These are phyloP conservation scores for Umimayanthus chanpuru DNA, from an alignment of 92 coral and sea anemone species.

Conservation along the genomic window DNA sequence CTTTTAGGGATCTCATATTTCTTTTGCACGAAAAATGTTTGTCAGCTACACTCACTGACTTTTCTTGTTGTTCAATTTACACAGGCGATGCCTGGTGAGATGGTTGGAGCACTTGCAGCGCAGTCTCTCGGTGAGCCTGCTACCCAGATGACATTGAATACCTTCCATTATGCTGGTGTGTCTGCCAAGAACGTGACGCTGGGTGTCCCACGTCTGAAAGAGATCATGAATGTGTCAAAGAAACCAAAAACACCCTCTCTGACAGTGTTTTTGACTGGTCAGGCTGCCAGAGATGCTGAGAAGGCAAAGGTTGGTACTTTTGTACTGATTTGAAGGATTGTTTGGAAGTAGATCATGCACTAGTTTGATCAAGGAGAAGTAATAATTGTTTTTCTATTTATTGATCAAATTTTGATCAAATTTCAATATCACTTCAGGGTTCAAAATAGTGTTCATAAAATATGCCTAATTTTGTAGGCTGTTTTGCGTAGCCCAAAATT, in stretches of 20 bases:
- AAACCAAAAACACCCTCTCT: slow-evolving; percentile 98
- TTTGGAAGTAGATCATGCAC: neutral
- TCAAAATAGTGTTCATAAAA: too few species aligned
- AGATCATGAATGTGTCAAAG: slow-evolving; percentile 98
- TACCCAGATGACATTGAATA: slow-evolving; percentile 99
- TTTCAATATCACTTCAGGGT: neutral
- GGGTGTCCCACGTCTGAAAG: slow-evolving; percentile 99
- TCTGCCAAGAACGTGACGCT: slow-evolving; percentile 99
- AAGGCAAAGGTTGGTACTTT: slow-evolving; percentile 84
- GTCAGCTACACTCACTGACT: neutral
- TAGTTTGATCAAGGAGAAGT: too few species aligned
- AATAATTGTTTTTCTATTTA: too few species aligned
- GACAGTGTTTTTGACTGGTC: slow-evolving; percentile 93
- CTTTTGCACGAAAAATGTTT: neutral
- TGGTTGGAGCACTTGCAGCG: slow-evolving; percentile 99
- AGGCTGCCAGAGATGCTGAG: slow-evolving; percentile 99
- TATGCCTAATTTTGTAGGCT: too few species aligned
- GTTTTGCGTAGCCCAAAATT: too few species aligned
- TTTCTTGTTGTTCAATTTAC: neutral
- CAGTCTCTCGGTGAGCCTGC: slow-evolving; percentile 99
- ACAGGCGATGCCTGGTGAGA: slow-evolving; percentile 98
- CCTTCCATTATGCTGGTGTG: slow-evolving; percentile 99
- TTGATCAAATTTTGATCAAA: neutral
- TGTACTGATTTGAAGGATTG: neutral
- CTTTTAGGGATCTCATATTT: neutral